Evolutionary conservation across 2,888 invertebrate species (phyloP), one percentile per base, ranked within the genome.

Genomic region (Cosmorhoe ocellata): DNA sequence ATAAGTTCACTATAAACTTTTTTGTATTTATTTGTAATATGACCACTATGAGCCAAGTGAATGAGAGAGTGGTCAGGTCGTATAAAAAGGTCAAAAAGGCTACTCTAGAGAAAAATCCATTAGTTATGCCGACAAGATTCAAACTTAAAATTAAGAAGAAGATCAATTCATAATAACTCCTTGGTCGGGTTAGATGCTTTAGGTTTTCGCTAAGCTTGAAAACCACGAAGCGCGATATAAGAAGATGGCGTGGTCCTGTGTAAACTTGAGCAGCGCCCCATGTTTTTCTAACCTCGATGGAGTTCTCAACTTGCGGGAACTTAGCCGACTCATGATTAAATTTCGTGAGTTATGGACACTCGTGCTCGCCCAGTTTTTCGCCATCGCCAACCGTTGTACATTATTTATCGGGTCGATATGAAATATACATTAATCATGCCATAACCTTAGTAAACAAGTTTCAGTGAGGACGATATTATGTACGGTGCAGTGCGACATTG

Each of bases 321-420:
- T 77, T 76, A 63, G 63, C 62, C 63, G 61, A 65, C 67, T 70
- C 74, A 80, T 83, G 81, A 83, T 85, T 84, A 81, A 81, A 84
- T 84, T 83, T 76, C 65, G 67, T 77, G 79, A 84, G 75, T 82
- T 82, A 83, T 76, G 74, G 79, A 76, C 74, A 74, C 67, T 63
- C 63, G 66, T 74, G 71, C 75, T 77, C 38, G 64, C 64, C 64
- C 64, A 69, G 67, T 79, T 81, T 81, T 80, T 81, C 72, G 65
- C 70, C 67, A 67, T 69, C 61, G 63, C 61, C 66, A 59, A 59
- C 59, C 59, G 62, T 67, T 70, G 66, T 74, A 74, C 69, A 76
- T 80, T 79, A 84, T 84, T 84, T 81, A 83, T 80, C 66, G 73
- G 61, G 49, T 58, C 51, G 64, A 71, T 74, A 80, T 79, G 69